Evolutionary conservation across 2,888 invertebrate species (phyloP).

Genomic region (Cartodere bifasciata): DNA sequence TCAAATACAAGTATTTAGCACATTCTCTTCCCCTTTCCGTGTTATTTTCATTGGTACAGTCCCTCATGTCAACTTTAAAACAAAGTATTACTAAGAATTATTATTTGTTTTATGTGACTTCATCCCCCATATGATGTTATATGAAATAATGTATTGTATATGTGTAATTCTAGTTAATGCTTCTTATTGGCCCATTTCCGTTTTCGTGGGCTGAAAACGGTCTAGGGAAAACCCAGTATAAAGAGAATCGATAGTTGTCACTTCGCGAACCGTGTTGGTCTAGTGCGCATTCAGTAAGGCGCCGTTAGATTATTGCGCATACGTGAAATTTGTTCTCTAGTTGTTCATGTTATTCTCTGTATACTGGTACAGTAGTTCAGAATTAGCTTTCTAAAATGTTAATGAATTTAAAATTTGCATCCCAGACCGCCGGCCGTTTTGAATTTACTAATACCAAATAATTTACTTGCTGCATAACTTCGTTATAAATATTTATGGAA

Average conservation of each 20-base stretch:
- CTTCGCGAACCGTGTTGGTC: too few species aligned
- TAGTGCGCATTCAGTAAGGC: too few species aligned
- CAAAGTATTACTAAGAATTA: conserved; percentile 30
- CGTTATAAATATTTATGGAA: too few species aligned
- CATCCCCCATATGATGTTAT: conserved; percentile 28
- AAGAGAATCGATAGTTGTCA: too few species aligned
- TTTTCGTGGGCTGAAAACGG: conserved; percentile 34
- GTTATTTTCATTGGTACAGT: conserved; percentile 26
- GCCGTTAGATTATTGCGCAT: too few species aligned
- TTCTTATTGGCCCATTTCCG: conserved; percentile 32
- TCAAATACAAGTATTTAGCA: conserved; percentile 3
- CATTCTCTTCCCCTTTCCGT: conserved; percentile 6
- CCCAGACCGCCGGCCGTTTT: too few species aligned
- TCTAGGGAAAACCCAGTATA: conserved; percentile 31
- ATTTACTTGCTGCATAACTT: too few species aligned
- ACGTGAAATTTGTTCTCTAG: too few species aligned
- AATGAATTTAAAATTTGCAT: too few species aligned
- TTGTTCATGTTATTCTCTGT: too few species aligned
- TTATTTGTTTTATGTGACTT: conserved; percentile 32
- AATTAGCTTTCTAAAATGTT: conserved; percentile 30
- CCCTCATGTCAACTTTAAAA: neutral
- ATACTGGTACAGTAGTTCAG: conserved; percentile 34
- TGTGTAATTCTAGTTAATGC: conserved; percentile 33
- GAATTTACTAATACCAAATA: too few species aligned
- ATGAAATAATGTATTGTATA: conserved; percentile 34